Evolutionary conservation across 2,888 invertebrate species (phyloP), one percentile per base, ranked within the genome.

Genomic region (Caenorhabditis sp.): DNA sequence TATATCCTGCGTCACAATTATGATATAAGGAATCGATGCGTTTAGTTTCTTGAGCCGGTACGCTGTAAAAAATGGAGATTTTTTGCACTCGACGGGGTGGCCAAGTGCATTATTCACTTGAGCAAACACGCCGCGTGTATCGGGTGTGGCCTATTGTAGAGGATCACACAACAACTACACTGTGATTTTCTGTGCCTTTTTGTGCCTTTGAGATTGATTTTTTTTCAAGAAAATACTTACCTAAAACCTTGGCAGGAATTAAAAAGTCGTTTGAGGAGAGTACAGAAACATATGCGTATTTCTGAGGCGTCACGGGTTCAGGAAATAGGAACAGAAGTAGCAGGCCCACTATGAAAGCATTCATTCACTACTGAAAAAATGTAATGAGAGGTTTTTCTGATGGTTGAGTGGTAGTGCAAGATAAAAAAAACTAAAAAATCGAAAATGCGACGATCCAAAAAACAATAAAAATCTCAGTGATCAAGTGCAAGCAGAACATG

Each of bases 1-100:
- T 12, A 90, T 85, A 73, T 89, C 89, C 49, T 89, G 85, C 0
- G 90, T 90, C 14, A 85, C 88, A 68, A 90, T 72, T n/a, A 90
- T 72, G 7, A 89, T 77, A 79, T 85, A 90, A 0, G 89, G 89
- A 44, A 86, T 86, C 2, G 75, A 70, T 6, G 81, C 35, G 49
- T 88, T 86, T 16, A 89, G 54, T 22, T 68, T 70, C 66, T 77
- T 80, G 12, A 89, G 72, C 4, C 85, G 85, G 47, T 85, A 80
- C 7, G 86, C 89, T 89, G 69, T 76, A 88, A 70, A 58, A 31
- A n/a, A 56, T 47, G 19, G 41, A 31, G 10, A 24, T 16, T 38
- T 68, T 54, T 38, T 26, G 35, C 44, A 66, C 58, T 68, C 68
- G 35, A 68, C 35, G 35, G 41, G 47, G 47, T 54, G 68, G 41